Evolutionary conservation across 2,888 invertebrate genomes (phyloP), one percentile per base, ranked within the genome.

Genomic region (Drosophila mayaguana): DNA sequence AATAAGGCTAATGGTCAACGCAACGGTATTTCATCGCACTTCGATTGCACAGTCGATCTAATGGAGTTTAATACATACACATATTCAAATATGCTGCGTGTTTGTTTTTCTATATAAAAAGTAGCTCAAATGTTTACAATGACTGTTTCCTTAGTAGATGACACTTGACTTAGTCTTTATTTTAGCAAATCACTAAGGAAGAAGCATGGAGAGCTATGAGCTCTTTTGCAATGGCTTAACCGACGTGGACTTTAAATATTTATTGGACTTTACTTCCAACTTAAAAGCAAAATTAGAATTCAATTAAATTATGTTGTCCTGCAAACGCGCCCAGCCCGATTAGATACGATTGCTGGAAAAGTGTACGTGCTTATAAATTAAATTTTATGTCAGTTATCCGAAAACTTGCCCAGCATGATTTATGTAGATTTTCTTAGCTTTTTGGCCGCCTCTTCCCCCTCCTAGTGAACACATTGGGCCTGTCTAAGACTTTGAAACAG

Each of bases 401-500:
- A 72, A 65, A 67, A 57, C 53, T 64, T 51, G 25, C 34, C 63
- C 66, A 42, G 20, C 43, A 56, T 75, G 72, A 72, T 75, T 75
- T 67, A 78, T 68, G 63, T 50, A 75, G 67, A 78, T 75, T 78
- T 72, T 64, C 60, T 63, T 73, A 45, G 63, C 36, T 63, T 53
- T 48, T 22, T 40, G 20, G 40, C 34, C 36, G 20, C 50, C 9
- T 36, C 14, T 18, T 18, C 22, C 18, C 11, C 11, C 28, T 9
- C n/a, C 45, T 32, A 11, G 34, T 51, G 22, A 2, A 16, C 36
- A 38, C 34, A 53, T 48, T 50, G 36, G 16, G 22, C 40, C 25
- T 66, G 59, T 63, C 66, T 80, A 72, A 62, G 45, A 71, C 46
- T 61, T 51, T 65, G 57, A 57, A 53, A 67, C 55, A 63, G 60